A percentile compares a stretch with the other conserved stretches of the same genome.
Evolutionary conservation across 2,113 vertebrate genomes (phyloP).

Genomic region (Origma solitaria): DNA sequence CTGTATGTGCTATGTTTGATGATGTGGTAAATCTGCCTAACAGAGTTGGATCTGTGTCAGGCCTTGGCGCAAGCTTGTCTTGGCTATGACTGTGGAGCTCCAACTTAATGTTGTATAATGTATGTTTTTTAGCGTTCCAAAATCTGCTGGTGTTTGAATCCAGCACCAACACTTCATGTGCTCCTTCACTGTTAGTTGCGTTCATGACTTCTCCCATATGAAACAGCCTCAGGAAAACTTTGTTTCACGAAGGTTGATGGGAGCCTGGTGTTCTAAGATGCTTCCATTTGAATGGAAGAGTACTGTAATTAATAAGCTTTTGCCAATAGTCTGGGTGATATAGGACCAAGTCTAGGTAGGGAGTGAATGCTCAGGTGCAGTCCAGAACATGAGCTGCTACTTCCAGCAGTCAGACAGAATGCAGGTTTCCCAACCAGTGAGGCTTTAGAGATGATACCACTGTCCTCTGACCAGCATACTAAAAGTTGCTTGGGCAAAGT

Average conservation of each 20-base stretch:
- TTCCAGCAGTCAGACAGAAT: not conserved
- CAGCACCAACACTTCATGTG: not conserved
- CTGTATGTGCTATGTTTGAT: rapidly evolving
- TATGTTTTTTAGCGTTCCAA: not conserved
- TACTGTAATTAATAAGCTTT: not conserved
- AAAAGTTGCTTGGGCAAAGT: not conserved
- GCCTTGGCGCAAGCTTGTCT: not conserved
- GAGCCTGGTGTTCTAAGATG: not conserved
- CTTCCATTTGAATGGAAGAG: not conserved
- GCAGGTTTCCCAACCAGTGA: rapidly evolving
- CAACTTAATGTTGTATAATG: too few relatives aligned
- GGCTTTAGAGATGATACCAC: not conserved
- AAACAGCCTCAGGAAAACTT: not conserved
- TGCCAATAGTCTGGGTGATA: not conserved
- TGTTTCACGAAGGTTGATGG: not conserved
- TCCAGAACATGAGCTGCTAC: not conserved
- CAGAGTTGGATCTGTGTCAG: not conserved
- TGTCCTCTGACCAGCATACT: not conserved
- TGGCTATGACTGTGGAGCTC: not conserved
- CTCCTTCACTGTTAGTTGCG: not conserved
- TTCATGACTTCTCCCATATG: not conserved
- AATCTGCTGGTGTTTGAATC: not conserved
- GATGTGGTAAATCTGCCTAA: not conserved
- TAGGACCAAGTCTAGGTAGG: not conserved
- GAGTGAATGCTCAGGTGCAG: not conserved